Percentiles rank a stretch among this genome's conserved stretches.
These are phyloP conservation scores for Galaxias olidus DNA, from an alignment of 2,797 vertebrate genomes.

Conservation along the genomic window DNA sequence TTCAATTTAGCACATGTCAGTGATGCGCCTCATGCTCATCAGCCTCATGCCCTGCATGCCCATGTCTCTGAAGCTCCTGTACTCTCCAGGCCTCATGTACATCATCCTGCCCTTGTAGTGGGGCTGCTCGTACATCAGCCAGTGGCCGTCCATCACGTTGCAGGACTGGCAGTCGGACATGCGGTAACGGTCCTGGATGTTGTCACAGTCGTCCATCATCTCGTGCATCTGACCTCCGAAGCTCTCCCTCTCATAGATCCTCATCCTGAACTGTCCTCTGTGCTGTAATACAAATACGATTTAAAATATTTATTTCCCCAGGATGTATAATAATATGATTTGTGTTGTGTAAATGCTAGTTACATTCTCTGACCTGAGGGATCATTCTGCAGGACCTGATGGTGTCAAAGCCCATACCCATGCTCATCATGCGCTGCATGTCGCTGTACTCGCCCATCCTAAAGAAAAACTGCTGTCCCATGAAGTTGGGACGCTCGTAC, in stretches of 20 bases:
- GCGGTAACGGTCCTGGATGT: slow-evolving; percentile 67
- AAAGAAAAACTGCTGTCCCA: slow-evolving; percentile 74
- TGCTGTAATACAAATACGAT: slow-evolving; percentile 55
- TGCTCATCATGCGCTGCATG: slow-evolving; percentile 76
- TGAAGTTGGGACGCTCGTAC: slow-evolving; percentile 73
- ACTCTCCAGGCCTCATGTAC: slow-evolving; percentile 76
- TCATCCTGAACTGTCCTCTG: slow-evolving; percentile 72
- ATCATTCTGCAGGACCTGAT: slow-evolving; percentile 79
- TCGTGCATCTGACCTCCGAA: slow-evolving; percentile 69
- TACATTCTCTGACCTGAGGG: slow-evolving; percentile 61
- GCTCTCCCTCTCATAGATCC: slow-evolving; percentile 76
- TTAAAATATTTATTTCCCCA: not conserved
- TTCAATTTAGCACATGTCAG: slow-evolving; percentile 70
- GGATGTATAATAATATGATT: not conserved
- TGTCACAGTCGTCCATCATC: slow-evolving; percentile 73
- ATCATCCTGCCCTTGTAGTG: slow-evolving; percentile 74
- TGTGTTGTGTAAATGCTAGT: not conserved
- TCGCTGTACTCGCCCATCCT: slow-evolving; percentile 77
- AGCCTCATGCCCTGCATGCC: slow-evolving; percentile 61
- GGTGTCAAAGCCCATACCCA: slow-evolving; percentile 72
- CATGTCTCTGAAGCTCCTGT: slow-evolving; percentile 72
- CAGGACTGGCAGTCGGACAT: slow-evolving; percentile 72
- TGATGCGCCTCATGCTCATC: slow-evolving; percentile 76
- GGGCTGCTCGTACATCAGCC: slow-evolving; percentile 77
- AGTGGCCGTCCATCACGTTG: slow-evolving; percentile 75